Percentiles rank a stretch among this genome's conserved stretches.
phyloP scores from a whole-genome alignment of 1,140 invertebrate species.

The Telenomus remus region DNA sequence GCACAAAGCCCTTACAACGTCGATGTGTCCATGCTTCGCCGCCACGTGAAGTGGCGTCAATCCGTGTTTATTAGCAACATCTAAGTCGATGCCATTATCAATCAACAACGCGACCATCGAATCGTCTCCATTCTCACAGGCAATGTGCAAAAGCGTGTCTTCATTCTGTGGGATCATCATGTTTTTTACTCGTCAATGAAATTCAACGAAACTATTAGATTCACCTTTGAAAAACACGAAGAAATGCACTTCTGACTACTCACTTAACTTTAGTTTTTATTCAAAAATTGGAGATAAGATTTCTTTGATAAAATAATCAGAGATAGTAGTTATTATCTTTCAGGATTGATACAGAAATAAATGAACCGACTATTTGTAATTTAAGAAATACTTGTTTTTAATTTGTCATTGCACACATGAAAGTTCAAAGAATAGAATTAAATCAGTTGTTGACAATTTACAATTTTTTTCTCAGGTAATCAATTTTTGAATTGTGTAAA shows the following conservation, averaged over 20 bases:
- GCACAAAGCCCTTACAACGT: constrained; percentile 85
- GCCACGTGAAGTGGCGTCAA: constrained; percentile 85
- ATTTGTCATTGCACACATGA: constrained; percentile 1
- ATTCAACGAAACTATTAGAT: too few species aligned
- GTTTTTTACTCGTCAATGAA: too few species aligned
- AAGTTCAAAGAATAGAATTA: too few species aligned
- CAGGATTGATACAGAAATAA: not conserved
- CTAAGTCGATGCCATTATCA: constrained; percentile 84
- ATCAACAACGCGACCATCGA: constrained; percentile 84
- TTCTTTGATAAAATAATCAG: too few species aligned
- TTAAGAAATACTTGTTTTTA: not conserved
- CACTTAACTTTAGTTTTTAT: too few species aligned
- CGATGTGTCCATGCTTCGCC: constrained; percentile 83
- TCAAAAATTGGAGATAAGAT: not conserved
- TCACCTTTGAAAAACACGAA: too few species aligned
- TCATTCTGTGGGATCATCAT: constrained; percentile 77
- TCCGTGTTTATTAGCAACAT: constrained; percentile 81
- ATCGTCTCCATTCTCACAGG: constrained; percentile 81
- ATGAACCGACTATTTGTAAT: not conserved
- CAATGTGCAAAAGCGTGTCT: constrained; percentile 86
- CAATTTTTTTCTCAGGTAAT: too few species aligned
- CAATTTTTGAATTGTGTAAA: too few species aligned
- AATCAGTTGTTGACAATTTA: too few species aligned
- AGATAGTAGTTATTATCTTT: too few species aligned
- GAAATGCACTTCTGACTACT: too few species aligned